Evolutionary conservation across 2,113 vertebrate genomes (phyloP).

Genomic region (Macquaria australasica): DNA sequence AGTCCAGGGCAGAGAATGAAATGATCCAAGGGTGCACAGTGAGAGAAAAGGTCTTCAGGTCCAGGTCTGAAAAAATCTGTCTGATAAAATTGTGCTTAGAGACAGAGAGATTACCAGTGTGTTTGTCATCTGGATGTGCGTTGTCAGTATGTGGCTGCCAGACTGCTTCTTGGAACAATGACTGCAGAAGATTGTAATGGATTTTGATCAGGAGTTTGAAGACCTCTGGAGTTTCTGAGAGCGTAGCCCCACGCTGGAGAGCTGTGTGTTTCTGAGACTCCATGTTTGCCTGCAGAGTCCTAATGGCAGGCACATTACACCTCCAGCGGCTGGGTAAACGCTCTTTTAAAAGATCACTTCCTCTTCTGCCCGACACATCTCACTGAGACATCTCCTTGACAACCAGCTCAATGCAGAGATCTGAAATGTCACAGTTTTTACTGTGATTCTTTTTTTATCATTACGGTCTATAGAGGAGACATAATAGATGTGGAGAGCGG

Average conservation of each 20-base stretch:
- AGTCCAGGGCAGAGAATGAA: constrained; percentile 28
- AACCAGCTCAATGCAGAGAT: constrained; percentile 77
- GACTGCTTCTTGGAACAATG: constrained; percentile 35
- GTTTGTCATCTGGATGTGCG: constrained; percentile 38
- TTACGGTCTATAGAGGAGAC: constrained; percentile 55
- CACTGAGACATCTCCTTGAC: constrained; percentile 77
- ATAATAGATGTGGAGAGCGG: constrained; percentile 58
- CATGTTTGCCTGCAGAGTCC: constrained; percentile 69
- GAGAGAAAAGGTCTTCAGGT: constrained; percentile 17
- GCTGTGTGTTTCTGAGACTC: constrained; percentile 40
- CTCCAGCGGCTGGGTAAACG: constrained; percentile 69
- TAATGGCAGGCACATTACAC: constrained; percentile 71
- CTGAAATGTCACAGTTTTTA: constrained; percentile 81
- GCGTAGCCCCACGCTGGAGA: constrained; percentile 3
- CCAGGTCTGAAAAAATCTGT: neutral
- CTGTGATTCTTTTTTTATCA: constrained; percentile 73
- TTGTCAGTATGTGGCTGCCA: constrained; percentile 46
- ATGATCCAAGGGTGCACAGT: constrained; percentile 35
- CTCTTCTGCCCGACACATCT: constrained; percentile 70
- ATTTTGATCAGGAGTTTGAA: constrained; percentile 53
- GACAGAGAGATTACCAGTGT: constrained; percentile 24
- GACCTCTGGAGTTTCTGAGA: constrained; percentile 22
- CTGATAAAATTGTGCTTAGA: constrained; percentile 30
- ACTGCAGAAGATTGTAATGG: constrained; percentile 33
- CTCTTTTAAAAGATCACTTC: constrained; percentile 71